Base-by-base conservation (phyloP, 2,113 vertebrate species). In the Hippotragus niger region DNA sequence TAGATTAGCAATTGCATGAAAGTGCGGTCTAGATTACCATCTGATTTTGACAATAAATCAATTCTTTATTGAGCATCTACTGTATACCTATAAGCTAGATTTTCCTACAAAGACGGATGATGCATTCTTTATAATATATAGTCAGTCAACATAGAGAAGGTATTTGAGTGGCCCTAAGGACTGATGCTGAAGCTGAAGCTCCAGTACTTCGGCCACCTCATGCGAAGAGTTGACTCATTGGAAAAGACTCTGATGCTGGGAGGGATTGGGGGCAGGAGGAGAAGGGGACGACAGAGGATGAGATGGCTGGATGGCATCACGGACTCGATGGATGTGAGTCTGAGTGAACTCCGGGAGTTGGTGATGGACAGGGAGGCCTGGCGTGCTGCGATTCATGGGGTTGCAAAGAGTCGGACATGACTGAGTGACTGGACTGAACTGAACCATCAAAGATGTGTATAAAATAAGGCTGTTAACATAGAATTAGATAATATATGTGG, bases 11-110 rank as follows among this genome's bases (percentile, higher is more conserved):
- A 86, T 36, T 95, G 14, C 12, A 43, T 74, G 71, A 71, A 85
- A 67, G 76, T 94, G 60, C 47, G 9, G 29, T 89, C 67, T 93
- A 21, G 5, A 47, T 91, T 95, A 31, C 3, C 29, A 91, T 80
- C 40, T 95, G 67, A 97, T 87, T 94, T 88, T n/a, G 67, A 62
- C 86, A 95, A 83, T 89, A 83, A 89, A 21, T 92, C 12, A 52
- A 15, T 97, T 80, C 52, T 96, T 96, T 91, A 94, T 50, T 95
- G 60, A 89, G 27, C 23, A 52, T 91, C 47, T 74, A 87, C 53
- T 64, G 76, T 85, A 62, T 52, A 25, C 40, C 11, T 87, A 55
- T 33, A 85, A n/a, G 36, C 19, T 62, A 84, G 36, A 12, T 90
- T 6, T 81, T 80, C 31, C 47, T 95, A 67, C 21, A 64, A 52